Conservation (phyloP, 2,888 invertebrate species). For the Parelbella ahira region DNA sequence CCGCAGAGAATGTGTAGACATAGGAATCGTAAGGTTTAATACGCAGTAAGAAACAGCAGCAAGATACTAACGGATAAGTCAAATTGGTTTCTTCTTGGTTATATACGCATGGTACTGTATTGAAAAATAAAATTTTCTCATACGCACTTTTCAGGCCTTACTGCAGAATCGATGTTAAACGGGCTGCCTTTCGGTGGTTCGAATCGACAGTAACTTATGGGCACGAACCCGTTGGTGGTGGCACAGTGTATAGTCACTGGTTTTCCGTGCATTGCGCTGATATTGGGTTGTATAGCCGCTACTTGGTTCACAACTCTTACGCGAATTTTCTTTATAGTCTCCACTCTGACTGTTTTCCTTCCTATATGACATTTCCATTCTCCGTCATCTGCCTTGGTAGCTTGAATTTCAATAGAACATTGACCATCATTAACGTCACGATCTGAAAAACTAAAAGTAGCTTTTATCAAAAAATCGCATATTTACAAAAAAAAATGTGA, state of each 20-base stretch:
- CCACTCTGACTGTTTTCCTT: conserved; percentile 44
- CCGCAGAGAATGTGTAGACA: no score
- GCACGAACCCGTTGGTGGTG: conserved; percentile 50
- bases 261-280: conserved; percentile 49
- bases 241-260: conserved; percentile 58
- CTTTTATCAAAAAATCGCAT: no score
- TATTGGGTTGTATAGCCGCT: conserved; percentile 53
- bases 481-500: no score
- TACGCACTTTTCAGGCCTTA: conserved; percentile 56
- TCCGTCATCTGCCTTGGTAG: conserved; percentile 51
- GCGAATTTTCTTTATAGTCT: conserved; percentile 50
- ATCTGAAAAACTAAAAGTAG: conserved; percentile 10
- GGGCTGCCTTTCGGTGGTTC: conserved; percentile 65
- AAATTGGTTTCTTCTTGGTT: no score
- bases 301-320: conserved; percentile 56
- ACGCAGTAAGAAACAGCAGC: no score
- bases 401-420: conserved; percentile 55
- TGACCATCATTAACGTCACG: conserved; percentile 42
- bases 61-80: no score
- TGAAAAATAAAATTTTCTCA: no score
- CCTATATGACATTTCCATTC: conserved; percentile 76
- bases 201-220: conserved; percentile 73
- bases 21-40: no score
- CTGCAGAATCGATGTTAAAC: conserved; percentile 63
- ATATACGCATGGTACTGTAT: no score